These are phyloP conservation scores for Anhinga rufa DNA, from an alignment of 2,113 vertebrate genomes.

Conservation along the genomic window DNA sequence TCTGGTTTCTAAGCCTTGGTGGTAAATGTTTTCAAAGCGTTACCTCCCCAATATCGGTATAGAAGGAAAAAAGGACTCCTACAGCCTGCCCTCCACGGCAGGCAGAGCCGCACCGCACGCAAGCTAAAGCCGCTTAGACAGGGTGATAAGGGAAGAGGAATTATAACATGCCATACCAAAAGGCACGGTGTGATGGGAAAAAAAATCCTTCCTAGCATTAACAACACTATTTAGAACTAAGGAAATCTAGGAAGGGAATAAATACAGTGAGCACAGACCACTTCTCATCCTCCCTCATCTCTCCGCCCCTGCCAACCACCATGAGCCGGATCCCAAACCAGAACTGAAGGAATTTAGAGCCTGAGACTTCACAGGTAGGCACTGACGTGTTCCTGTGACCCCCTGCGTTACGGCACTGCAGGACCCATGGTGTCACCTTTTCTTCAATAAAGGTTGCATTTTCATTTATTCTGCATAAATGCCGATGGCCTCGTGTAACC, in stretches of 20 bases:
- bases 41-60: fast-evolving
- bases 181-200: neutral
- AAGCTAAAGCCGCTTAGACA: neutral
- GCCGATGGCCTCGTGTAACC: neutral
- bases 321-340: neutral
- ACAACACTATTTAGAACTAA: neutral
- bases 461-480: neutral
- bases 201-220: too few relatives aligned
- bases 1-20: neutral
- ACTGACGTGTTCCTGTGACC: neutral
- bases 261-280: neutral
- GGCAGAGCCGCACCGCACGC: neutral
- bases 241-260: neutral
- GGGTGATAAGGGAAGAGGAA: neutral
- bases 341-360: neutral
- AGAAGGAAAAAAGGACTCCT: neutral
- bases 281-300: neutral
- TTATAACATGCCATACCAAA: too few relatives aligned
- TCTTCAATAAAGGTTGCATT: neutral
- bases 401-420: too few relatives aligned
- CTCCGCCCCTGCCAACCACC: neutral
- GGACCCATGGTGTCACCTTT: too few relatives aligned
- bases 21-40: neutral
- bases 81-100: neutral
- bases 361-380: neutral